Evolutionary conservation across 2,888 invertebrate genomes (phyloP).

Genomic region (Megaustenia siamemsis): DNA sequence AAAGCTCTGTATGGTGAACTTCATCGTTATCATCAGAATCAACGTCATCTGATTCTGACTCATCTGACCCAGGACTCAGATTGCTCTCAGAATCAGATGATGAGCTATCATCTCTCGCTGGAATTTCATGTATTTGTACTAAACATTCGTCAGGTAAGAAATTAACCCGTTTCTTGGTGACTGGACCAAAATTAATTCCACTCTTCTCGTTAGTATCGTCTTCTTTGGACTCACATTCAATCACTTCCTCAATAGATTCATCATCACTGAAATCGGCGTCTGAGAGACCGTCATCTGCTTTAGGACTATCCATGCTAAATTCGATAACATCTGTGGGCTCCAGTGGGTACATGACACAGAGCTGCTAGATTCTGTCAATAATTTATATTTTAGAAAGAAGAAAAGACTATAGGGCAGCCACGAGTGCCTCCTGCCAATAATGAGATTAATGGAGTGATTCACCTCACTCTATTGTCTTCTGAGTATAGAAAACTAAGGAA

Average conservation of each 20-base stretch:
- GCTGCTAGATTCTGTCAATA: not conserved
- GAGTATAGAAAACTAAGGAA: too few species aligned
- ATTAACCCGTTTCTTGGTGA: slow-evolving; percentile 56
- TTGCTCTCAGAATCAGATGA: slow-evolving; percentile 48
- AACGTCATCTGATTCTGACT: slow-evolving; percentile 49
- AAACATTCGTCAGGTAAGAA: slow-evolving; percentile 56
- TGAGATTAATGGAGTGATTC: too few species aligned
- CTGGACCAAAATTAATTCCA: not conserved
- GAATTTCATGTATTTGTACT: slow-evolving; percentile 57
- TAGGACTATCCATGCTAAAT: not conserved
- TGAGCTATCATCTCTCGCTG: slow-evolving; percentile 47
- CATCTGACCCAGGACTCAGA: too few species aligned
- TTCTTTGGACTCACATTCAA: not conserved
- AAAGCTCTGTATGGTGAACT: not conserved
- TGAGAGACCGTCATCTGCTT: not conserved
- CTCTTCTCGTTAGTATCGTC: slow-evolving; percentile 19
- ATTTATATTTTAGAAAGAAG: too few species aligned
- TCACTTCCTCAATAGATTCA: not conserved
- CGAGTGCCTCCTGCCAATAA: too few species aligned
- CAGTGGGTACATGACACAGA: slow-evolving; percentile 6
- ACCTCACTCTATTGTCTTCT: too few species aligned
- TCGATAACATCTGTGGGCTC: not conserved
- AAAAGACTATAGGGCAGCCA: too few species aligned
- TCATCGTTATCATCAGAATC: slow-evolving; percentile 26
- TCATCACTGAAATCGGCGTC: not conserved